A percentile compares a stretch with the other conserved stretches of the same genome.
phyloP scores from a whole-genome alignment of 2,113 vertebrate genomes.

The Psilopogon haemacephalus region DNA sequence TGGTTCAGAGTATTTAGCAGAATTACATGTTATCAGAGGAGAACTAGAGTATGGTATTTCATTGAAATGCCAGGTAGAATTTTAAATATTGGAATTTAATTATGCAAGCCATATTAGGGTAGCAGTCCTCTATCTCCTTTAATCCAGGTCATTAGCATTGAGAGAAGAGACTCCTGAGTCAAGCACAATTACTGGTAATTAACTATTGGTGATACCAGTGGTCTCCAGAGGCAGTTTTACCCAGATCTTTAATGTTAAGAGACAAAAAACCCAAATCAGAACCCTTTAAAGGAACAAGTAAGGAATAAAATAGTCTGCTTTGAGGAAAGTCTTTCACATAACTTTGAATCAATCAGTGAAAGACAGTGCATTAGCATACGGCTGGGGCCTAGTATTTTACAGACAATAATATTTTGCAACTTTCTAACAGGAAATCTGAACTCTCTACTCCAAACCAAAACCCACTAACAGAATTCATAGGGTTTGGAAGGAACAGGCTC shows the following conservation, averaged over 20 bases:
- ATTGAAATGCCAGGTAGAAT: slow-evolving; percentile 1
- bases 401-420: neutral
- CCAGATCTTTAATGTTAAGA: neutral
- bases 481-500: neutral
- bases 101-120: neutral
- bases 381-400: neutral
- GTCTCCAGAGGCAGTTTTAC: slow-evolving; percentile 24
- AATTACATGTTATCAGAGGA: neutral
- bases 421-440: neutral
- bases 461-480: neutral
- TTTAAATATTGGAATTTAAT: slow-evolving; percentile 49
- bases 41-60: neutral
- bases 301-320: neutral
- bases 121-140: slow-evolving; percentile 19
- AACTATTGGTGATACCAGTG: slow-evolving; percentile 24
- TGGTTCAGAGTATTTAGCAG: neutral
- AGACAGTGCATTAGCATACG: neutral
- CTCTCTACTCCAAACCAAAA: neutral
- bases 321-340: neutral
- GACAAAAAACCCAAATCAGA: neutral
- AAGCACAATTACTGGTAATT: slow-evolving; percentile 29
- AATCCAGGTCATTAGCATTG: slow-evolving; percentile 21
- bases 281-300: neutral
- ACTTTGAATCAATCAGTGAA: neutral
- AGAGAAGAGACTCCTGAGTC: neutral